Evolutionary conservation across 2,113 vertebrate species (phyloP), one percentile per base, ranked within the genome.

Genomic region (Lophura nycthemera): DNA sequence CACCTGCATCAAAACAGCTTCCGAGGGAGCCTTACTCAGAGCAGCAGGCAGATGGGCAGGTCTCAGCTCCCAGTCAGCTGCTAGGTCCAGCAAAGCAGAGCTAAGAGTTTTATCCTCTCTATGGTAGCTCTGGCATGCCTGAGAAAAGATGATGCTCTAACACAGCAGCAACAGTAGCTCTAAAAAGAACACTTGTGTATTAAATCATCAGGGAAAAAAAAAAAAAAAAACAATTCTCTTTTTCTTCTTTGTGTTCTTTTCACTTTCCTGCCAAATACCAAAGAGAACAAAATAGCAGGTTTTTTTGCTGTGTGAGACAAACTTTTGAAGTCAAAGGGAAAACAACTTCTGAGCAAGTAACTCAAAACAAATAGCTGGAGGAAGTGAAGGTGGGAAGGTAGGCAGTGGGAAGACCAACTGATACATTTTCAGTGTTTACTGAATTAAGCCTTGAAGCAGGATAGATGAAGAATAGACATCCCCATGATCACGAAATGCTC

Each of bases 301-400:
- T 52, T 52, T 90, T 87, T 87, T 95, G 76, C 93, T 93, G 66
- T 11, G 79, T 83, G 69, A 86, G 89, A 61, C 83, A 94, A 96
- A 93, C 88, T 91, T 95, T 74, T 91, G 94, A 91, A 96, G 89
- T 95, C 92, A 91, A 84, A 81, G 52, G 47, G 82, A 95, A 96
- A 86, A 96, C 92, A 96, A 94, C 92, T 92, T 95, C 92, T 94
- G 70, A 93, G 93, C 80, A 96, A 97, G 89, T 84, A 96, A 85
- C 67, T 92, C 89, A 90, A 92, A 96, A 85, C 75, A 96, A 96
- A 96, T 84, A 93, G 65, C 76, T 59, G 73, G 85, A 83, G 93
- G 87, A 93, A 93, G 89, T 66, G 74, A 79, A 54, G 54, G 61
- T 81, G 61, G 57, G 52, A 83, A 88, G 71, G 81, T 20, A 89